Evolutionary conservation across 2,888 invertebrate genomes (phyloP), one percentile per base, ranked within the genome.

Genomic region (Gymnosoma rotundatum): DNA sequence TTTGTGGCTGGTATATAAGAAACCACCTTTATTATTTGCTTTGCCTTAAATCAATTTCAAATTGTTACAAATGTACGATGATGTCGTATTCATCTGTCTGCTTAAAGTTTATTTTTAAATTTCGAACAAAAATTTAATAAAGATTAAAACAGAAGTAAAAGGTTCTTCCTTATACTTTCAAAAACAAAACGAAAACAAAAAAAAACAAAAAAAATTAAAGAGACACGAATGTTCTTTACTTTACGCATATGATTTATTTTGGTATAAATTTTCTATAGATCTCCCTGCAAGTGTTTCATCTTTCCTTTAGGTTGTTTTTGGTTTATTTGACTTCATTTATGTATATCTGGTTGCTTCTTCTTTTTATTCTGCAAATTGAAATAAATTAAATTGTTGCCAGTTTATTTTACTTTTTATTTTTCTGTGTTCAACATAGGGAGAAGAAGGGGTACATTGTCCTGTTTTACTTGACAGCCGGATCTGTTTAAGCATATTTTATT

Each of bases 401-500:
- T 78, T 70, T 20, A 20, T 69, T 54, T 36, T 60, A 45, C 21
- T 9, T n/a, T 75, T 70, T 58, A 5, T 7, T 52, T 45, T 66
- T 50, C 5, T 66, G 21, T 36, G 9, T 73, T 21, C 6, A 8
- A 42, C 9, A 20, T 10, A 45, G 20, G 66, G 60, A 45, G 36
- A 36, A 58, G 21, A 52, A n/a, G 25, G 25, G 45, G 10, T 14
- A 7, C 32, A 25, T 14, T 78, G 78, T 54, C 42, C 58, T 69
- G 45, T 58, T 75, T 76, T 66, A 48, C 48, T 69, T 75, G 79
- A 79, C 64, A 79, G 70, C 79, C 79, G 78, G 79, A 79, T 83
- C 83, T 74, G 63, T 69, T 74, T 58, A 25, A 74, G 50, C 50
- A 75, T 63, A 73, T 78, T 73, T 74, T 61, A 63, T 70, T 73